Evolutionary conservation across 2,797 vertebrate genomes (phyloP).

Genomic region (Falco peregrinus): DNA sequence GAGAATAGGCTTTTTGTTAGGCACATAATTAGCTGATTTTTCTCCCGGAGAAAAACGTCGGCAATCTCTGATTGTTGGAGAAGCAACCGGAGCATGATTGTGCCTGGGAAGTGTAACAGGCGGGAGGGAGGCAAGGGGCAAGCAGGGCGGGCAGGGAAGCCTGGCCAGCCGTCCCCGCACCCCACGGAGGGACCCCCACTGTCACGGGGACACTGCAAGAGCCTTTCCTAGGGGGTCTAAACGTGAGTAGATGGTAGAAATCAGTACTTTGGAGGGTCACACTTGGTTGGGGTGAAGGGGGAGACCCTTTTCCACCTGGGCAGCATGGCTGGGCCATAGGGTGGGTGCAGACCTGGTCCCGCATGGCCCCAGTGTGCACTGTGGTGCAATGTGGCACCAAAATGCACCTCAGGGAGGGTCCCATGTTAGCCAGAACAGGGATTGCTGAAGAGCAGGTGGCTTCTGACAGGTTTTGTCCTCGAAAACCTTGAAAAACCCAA

Average conservation of each 20-base stretch:
- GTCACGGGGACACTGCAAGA: background rate
- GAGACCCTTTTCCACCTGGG: background rate
- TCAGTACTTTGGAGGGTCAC: fast-evolving
- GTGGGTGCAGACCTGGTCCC: fast-evolving
- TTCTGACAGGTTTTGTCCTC: background rate
- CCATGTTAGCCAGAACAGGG: fast-evolving
- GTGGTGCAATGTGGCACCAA: fast-evolving
- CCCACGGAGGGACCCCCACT: background rate
- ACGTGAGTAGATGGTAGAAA: fast-evolving
- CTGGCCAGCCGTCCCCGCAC: fast-evolving
- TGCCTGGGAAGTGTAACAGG: slow-evolving; percentile 10
- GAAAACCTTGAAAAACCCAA: background rate
- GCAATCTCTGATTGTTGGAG: background rate
- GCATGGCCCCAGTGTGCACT: fast-evolving
- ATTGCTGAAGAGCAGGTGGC: background rate
- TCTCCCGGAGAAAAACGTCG: background rate
- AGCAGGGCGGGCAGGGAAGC: background rate
- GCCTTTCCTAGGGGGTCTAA: background rate
- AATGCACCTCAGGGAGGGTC: background rate
- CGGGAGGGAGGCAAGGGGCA: background rate
- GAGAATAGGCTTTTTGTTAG: slow-evolving; percentile 56
- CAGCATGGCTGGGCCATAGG: fast-evolving
- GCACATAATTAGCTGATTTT: slow-evolving; percentile 57
- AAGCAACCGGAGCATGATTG: background rate
- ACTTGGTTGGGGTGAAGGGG: fast-evolving